Conservation (phyloP, 1,140 invertebrate species). For the Aplysia californica region DNA sequence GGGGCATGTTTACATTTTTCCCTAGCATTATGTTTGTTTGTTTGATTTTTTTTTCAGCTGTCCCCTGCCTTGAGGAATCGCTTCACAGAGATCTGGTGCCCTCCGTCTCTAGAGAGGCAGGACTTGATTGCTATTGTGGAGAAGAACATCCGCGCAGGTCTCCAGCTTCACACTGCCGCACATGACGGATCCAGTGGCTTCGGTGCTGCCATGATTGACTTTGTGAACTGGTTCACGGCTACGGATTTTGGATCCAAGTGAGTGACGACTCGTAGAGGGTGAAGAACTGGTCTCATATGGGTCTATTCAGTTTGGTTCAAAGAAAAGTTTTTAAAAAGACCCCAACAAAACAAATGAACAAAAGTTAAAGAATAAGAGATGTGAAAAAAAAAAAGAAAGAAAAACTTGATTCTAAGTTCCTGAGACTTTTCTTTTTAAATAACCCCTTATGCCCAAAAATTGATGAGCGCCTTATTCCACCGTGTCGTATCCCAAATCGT, state of each 20-base stretch:
- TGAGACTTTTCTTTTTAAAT: background rate
- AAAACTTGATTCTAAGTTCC: background rate
- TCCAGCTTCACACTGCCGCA: conserved; percentile 70
- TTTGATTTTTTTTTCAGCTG: no score
- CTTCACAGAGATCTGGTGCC: conserved; percentile 99
- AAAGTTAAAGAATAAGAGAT: no score
- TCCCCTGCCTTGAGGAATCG: conserved; percentile 97
- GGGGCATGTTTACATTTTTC: no score
- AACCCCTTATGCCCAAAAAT: no score
- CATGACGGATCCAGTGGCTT: conserved; percentile 73
- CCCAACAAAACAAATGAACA: no score
- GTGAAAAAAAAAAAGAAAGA: no score
- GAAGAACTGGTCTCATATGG: no score
- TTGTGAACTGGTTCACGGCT: conserved; percentile 81
- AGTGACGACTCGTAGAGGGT: background rate
- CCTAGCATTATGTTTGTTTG: no score
- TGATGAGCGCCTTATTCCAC: no score
- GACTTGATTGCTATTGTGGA: conserved; percentile 85
- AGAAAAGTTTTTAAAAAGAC: no score
- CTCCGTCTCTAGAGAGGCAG: conserved; percentile 74
- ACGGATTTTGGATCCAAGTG: conserved; percentile 78
- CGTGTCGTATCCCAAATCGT: no score
- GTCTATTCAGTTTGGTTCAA: no score
- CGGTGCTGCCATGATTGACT: conserved; percentile 79
- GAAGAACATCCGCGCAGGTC: conserved; percentile 77